Percentiles rank a stretch among this genome's conserved stretches.
Conservation (phyloP, 2,888 invertebrate species). For the Stenotaenia linearis region DNA sequence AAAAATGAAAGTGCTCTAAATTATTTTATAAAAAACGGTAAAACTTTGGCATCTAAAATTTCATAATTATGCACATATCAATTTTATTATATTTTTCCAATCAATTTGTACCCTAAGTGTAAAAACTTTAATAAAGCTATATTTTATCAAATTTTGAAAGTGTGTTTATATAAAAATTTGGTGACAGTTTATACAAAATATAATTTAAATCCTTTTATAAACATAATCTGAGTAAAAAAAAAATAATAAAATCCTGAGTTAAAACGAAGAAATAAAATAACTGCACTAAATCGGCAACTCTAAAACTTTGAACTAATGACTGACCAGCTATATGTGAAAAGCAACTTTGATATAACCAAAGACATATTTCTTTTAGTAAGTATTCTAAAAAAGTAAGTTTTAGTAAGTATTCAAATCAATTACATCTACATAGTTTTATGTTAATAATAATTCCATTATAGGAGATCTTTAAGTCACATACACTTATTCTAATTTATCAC, state of each 20-base stretch:
- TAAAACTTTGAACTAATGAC: neutral
- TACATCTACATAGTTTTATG: neutral
- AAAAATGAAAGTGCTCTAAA: slow-evolving; percentile 1
- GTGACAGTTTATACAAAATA: neutral
- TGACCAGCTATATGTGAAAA: neutral
- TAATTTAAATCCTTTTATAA: too few relatives aligned
- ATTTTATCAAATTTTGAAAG: neutral
- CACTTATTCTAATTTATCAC: neutral
- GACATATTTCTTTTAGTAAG: too few relatives aligned
- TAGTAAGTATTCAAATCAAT: neutral
- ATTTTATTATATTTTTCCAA: neutral
- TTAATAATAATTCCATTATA: too few relatives aligned
- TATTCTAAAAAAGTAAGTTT: too few relatives aligned
- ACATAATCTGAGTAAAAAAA: too few relatives aligned
- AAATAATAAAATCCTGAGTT: neutral
- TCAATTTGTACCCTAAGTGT: neutral
- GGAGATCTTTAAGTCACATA: neutral
- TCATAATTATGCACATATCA: too few relatives aligned
- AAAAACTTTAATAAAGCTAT: neutral
- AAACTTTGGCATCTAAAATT: neutral
- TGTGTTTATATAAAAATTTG: neutral
- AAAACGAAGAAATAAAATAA: neutral
- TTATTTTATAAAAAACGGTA: neutral
- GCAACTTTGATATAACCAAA: neutral
- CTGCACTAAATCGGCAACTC: neutral